These are phyloP conservation scores for Drosophila baimaii DNA, from an alignment of 1,140 invertebrate species.

Conservation along the genomic window DNA sequence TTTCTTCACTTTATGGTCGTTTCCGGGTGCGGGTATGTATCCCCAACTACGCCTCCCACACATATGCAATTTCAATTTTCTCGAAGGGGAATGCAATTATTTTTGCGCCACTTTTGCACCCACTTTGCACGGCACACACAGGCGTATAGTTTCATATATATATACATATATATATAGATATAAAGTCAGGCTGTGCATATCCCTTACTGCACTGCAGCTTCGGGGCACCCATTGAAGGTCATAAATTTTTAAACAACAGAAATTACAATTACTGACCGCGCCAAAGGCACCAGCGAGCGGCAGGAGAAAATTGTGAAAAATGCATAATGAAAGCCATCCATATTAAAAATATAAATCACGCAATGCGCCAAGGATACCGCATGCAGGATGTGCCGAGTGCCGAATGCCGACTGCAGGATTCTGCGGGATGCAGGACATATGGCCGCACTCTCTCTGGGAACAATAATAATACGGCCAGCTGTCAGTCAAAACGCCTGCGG, in stretches of 20 bases:
- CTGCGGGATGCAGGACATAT: constrained; percentile 31
- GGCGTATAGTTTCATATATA: too few species aligned
- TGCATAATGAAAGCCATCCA: constrained; percentile 80
- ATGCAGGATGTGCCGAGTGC: not conserved
- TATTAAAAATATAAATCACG: constrained; percentile 80
- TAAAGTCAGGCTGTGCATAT: constrained; percentile 1
- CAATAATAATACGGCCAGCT: constrained; percentile 75
- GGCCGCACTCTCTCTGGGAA: constrained; percentile 51
- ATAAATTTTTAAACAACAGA: constrained; percentile 82
- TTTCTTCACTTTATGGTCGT: constrained; percentile 13
- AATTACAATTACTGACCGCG: constrained; percentile 73
- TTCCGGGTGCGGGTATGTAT: not conserved
- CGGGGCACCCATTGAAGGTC: constrained; percentile 69
- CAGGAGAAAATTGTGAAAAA: constrained; percentile 63
- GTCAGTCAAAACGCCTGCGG: constrained; percentile 70
- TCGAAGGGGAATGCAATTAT: constrained; percentile 70
- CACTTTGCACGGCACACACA: constrained; percentile 45
- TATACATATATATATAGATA: not conserved
- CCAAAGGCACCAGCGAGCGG: constrained; percentile 9
- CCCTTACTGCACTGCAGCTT: constrained; percentile 30
- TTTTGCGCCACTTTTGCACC: constrained; percentile 63
- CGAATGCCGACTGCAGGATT: not conserved
- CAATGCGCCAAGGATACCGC: constrained; percentile 45
- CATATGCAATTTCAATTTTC: constrained; percentile 57
- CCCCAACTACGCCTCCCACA: constrained; percentile 6